Evolutionary conservation across 2,113 vertebrate genomes (phyloP), one percentile per base, ranked within the genome.

Genomic region (Dicrurus megarhynchus): DNA sequence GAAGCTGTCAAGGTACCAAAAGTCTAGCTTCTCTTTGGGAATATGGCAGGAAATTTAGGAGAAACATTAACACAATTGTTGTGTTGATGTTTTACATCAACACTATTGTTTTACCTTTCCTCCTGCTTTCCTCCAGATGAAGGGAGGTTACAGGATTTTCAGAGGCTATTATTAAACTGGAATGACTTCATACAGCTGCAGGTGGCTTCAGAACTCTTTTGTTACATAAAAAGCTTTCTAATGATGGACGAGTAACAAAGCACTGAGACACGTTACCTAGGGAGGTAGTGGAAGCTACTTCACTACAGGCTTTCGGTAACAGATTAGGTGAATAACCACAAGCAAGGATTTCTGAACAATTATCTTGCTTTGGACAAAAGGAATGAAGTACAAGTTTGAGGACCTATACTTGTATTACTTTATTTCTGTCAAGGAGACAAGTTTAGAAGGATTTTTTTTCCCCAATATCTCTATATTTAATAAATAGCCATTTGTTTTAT

Each of bases 81-180:
- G 37, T 3, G 0, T 41, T 83, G 65, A 85, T 63, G 17, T 1
- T 49, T 49, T 49, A 75, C 26, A 76, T 77, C 68, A 86, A 64
- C 46, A 17, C 79, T 84, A 96, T 97, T 96, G 95, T 95, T 97
- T 49, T 44, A 80, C 64, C 82, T 92, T 95, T 95, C 89, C 91
- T 93, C 69, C 49, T 79, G 65, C 77, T 47, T 92, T 77, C 92
- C 95, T 89, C 79, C 90, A 81, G 56, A 73, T 94, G 90, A 93
- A 90, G 41, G 73, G 41, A 91, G 64, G 47, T 42, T 88, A 93
- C 39, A 75, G 76, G 71, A 86, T 63, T 92, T 89, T 83, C 0
- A 0, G 49, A 94, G 49, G 35, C 49, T 97, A 88, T 96, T 88
- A 88, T 84, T 96, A 92, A 86, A 80, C 44, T 78, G 47, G 42